Evolutionary conservation across 2,888 invertebrate species (phyloP), one percentile per base, ranked within the genome.

Genomic region (Drosophila pseudotakahashii): DNA sequence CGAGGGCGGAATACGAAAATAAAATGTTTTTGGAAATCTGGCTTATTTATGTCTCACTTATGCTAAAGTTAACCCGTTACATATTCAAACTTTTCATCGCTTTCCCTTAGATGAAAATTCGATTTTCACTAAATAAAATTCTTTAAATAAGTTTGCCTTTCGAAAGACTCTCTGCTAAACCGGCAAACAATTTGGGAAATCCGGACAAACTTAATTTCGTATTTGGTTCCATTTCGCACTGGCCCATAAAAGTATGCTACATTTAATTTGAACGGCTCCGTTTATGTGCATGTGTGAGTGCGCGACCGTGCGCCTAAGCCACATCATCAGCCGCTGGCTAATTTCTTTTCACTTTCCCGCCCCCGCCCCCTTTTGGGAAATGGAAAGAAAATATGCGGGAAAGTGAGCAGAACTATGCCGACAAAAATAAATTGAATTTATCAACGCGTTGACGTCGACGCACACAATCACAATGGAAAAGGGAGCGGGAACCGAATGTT

Each of bases 341-440:
- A 85, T 81, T 81, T 85, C 61, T 47, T 45, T 44, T 26, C 30
- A 7, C 44, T 26, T 9, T 14, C 10, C 23, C 14, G 1, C 26
- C 48, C 19, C 19, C 19, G 0, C 6, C 19, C 10, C 34, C 34
- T 10, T 51, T 71, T 62, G 55, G 61, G 68, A 80, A 83, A 81
- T 81, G 78, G 68, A 81, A 86, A 83, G 83, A 81, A 81, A 81
- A 81, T 80, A 81, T 54, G 67, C 61, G 59, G 61, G 47, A 72
- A 58, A 63, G 57, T 30, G 55, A 53, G 37, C 57, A 41, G 60
- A 63, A 59, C 50, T 58, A 58, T 58, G 55, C 63, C 13, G 45
- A 44, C 50, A 59, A 34, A 81, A 79, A 79, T 81, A 86, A 82
- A 82, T 82, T 86, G 87, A 82, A 86, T 81, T 86, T 86, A 83